phyloP scores from a whole-genome alignment of 2,888 invertebrate genomes.

The Bibio marci region DNA sequence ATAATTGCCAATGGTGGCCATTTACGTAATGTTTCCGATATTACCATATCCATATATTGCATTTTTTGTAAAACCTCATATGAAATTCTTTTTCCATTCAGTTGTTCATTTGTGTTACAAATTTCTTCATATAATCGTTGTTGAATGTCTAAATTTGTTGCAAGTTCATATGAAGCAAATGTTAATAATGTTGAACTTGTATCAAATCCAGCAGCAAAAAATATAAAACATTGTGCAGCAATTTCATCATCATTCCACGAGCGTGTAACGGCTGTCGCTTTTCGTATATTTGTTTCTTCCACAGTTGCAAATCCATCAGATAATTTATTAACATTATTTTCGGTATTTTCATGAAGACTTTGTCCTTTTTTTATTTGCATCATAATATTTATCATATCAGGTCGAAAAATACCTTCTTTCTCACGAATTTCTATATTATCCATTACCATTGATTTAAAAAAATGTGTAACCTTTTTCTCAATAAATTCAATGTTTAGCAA shows the following conservation, averaged over 20 bases:
- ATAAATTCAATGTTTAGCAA: constrained; percentile 9
- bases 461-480: constrained; percentile 1
- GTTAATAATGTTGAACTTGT: constrained; percentile 28
- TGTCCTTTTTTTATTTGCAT: constrained; percentile 31
- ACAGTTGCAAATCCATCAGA: constrained; percentile 21
- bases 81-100: constrained; percentile 26
- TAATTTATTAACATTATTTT: background rate
- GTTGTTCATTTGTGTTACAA: constrained; percentile 24
- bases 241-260: constrained; percentile 26
- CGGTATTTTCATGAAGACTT: constrained; percentile 1
- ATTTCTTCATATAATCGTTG: constrained; percentile 30
- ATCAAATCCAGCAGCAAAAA: constrained; percentile 36
- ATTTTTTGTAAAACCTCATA: constrained; percentile 36
- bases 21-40: constrained; percentile 33
- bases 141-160: constrained; percentile 24
- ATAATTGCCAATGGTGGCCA: constrained; percentile 30
- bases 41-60: constrained; percentile 43
- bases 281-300: constrained; percentile 22
- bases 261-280: constrained; percentile 9
- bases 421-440: constrained; percentile 1
- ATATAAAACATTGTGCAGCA: constrained; percentile 31
- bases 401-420: constrained; percentile 2
- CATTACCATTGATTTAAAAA: constrained; percentile 1
- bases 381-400: constrained; percentile 29
- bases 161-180: constrained; percentile 28